Percentiles rank a stretch among this genome's conserved stretches.
These are phyloP conservation scores for Drosophila bunnanda DNA, from an alignment of 2,888 invertebrate genomes.

Conservation along the genomic window DNA sequence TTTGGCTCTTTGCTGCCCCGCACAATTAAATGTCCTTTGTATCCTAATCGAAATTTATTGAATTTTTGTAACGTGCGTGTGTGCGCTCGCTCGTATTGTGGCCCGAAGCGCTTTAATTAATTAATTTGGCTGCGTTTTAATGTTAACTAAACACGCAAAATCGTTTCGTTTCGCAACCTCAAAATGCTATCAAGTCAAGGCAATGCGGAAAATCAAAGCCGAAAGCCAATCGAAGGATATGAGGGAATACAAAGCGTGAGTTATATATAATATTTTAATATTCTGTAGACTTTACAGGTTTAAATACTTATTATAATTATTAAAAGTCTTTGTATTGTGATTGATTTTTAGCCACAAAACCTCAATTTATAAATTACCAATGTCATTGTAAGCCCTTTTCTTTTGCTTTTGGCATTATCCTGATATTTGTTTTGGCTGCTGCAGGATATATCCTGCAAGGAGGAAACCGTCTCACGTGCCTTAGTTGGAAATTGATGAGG, in stretches of 20 bases:
- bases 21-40: constrained; percentile 51
- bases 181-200: constrained; percentile 15
- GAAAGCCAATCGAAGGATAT: background rate
- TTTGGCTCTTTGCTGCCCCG: constrained; percentile 11
- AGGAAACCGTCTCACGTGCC: constrained; percentile 2
- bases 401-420: background rate
- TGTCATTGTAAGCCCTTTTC: background rate
- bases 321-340: background rate
- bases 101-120: constrained; percentile 74
- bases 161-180: constrained; percentile 25
- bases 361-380: constrained; percentile 3
- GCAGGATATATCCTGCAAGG: background rate
- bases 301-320: background rate
- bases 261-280: background rate
- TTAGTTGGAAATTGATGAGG: constrained; percentile 64
- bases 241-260: background rate
- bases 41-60: constrained; percentile 54
- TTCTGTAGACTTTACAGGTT: background rate
- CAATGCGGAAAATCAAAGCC: constrained; percentile 28
- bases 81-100: constrained; percentile 7
- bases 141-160: constrained; percentile 63
- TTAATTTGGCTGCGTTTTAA: constrained; percentile 73
- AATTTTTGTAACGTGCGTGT: constrained; percentile 32
- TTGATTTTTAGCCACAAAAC: background rate
- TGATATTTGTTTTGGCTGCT: background rate